A percentile compares a stretch with the other conserved stretches of the same genome.
Conservation (phyloP, 2,888 invertebrate genomes). For the Belgica antarctica region DNA sequence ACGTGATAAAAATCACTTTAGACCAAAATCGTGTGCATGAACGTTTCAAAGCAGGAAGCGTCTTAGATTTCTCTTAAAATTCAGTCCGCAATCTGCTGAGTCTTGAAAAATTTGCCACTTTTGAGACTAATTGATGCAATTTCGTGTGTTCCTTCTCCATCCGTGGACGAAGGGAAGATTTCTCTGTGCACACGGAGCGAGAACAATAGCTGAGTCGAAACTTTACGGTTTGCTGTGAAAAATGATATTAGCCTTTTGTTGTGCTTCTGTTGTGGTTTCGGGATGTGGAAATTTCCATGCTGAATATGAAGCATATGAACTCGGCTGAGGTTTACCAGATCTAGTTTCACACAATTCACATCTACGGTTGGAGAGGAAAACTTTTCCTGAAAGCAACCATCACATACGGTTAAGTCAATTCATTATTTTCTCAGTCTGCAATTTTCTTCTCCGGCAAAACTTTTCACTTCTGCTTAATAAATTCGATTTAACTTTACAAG, state of each 20-base stretch:
- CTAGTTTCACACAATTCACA: background rate
- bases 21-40: no score
- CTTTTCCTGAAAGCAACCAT: background rate
- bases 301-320: constrained; percentile 4
- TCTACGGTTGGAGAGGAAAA: constrained; percentile 1
- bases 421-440: background rate
- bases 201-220: background rate
- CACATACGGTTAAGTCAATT: background rate
- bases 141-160: background rate
- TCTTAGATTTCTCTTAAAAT: background rate
- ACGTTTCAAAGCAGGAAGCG: background rate
- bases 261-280: background rate
- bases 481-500: no score
- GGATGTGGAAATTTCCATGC: constrained; percentile 7
- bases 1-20: background rate
- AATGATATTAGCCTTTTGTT: constrained; percentile 15
- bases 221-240: background rate
- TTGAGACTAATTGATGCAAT: constrained; percentile 15
- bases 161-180: background rate
- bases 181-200: background rate
- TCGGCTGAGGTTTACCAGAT: constrained; percentile 6
- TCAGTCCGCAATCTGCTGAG: background rate
- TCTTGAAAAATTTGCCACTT: constrained; percentile 11
- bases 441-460: no score
- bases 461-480: background rate